Evolutionary conservation across 1,140 invertebrate genomes (phyloP), one percentile per base, ranked within the genome.

Genomic region (Chionoecetes opilio): DNA sequence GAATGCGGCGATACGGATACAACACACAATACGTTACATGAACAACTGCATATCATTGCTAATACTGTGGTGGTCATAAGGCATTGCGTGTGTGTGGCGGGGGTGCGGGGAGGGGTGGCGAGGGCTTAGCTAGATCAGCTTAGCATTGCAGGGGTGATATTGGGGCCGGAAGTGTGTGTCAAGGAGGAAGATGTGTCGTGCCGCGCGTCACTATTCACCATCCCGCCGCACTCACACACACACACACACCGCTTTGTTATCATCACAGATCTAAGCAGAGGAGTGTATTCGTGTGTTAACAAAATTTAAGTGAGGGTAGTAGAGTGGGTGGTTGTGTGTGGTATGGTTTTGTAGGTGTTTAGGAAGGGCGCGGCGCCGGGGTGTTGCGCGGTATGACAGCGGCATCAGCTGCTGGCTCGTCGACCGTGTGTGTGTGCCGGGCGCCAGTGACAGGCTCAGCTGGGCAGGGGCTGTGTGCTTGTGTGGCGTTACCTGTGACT

Each of bases 401-500:
- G 63, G 63, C 63, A 75, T 75, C 63, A 75, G 63, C 63, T 75
- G 63, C 63, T 75, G 26, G 21, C 63, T 75, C n/a, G 53, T 63
- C 21, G 63, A 75, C 0, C 11, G 21, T 75, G 63, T 26, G 63
- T 75, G 21, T 26, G 63, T 75, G 21, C 63, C 63, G 63, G 63
- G 63, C 63, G 63, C 63, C 63, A 75, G 63, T 75, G 63, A 26
- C 8, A 75, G 63, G 63, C 63, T 75, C 63, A 75, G 63, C 63
- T 75, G 63, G 21, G 63, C n/a, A n/a, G n/a, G 63, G 63, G 63
- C n/a, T 75, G 63, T 75, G 63, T 21, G 63, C 26, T 75, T 26
- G n/a, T 75, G 63, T 75, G 63, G 63, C 63, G 63, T n/a, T 75
- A 75, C 26, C 63, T 75, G 63, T 75, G 63, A 75, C 63, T 75